Evolutionary conservation across 2,888 invertebrate genomes (phyloP).

Genomic region (Tholera decimalis): DNA sequence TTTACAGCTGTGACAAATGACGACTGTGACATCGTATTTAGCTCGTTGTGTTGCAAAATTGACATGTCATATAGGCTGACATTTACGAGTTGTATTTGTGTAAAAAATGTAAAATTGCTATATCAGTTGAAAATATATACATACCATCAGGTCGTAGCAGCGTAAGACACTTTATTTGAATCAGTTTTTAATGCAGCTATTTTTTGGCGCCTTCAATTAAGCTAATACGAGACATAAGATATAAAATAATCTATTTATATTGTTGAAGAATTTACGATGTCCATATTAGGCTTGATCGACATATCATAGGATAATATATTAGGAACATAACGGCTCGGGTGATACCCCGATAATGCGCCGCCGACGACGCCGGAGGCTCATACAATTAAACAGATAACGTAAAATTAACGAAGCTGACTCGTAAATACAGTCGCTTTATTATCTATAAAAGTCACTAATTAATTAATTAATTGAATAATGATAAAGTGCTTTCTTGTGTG

Average conservation of each 20-base stretch:
- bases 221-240: slow-evolving; percentile 11
- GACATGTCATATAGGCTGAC: slow-evolving; percentile 11
- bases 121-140: slow-evolving; percentile 3
- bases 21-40: slow-evolving; percentile 27
- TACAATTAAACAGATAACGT: slow-evolving; percentile 88
- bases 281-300: slow-evolving; percentile 67
- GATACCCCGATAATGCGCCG: slow-evolving; percentile 70
- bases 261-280: slow-evolving; percentile 60
- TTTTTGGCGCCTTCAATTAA: slow-evolving; percentile 18
- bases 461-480: slow-evolving; percentile 91
- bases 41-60: slow-evolving; percentile 36
- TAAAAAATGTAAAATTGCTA: slow-evolving; percentile 15
- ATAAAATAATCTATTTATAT: slow-evolving; percentile 38
- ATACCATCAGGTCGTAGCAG: not conserved
- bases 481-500: slow-evolving; percentile 83
- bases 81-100: slow-evolving; percentile 16
- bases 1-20: slow-evolving; percentile 40
- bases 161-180: not conserved
- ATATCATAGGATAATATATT: slow-evolving; percentile 69
- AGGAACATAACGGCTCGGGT: slow-evolving; percentile 65
- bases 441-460: slow-evolving; percentile 90
- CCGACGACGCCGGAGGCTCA: slow-evolving; percentile 76
- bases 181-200: not conserved
- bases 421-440: slow-evolving; percentile 88
- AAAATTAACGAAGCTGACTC: slow-evolving; percentile 88